These are phyloP conservation scores for Lithobates sylvaticus DNA, from an alignment of 2,797 vertebrate species.

Conservation along the genomic window DNA sequence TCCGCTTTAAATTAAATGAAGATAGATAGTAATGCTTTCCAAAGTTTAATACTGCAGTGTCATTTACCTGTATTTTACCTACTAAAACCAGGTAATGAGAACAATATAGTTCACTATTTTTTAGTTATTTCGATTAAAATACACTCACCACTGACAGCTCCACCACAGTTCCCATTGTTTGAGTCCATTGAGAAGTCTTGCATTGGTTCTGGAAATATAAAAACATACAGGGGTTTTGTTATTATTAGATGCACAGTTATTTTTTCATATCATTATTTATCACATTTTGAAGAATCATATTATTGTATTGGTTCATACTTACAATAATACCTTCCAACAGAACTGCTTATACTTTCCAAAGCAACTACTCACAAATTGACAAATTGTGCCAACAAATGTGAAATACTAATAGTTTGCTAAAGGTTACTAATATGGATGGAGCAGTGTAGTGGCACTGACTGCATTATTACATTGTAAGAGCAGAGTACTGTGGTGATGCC, in stretches of 20 bases:
- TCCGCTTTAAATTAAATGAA: no score
- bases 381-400: no score
- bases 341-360: not conserved
- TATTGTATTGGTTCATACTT: not conserved
- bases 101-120: no score
- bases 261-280: not conserved
- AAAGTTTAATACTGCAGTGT: not conserved
- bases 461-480: no score
- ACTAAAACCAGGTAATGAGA: no score
- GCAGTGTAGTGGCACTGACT: no score
- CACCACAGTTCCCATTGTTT: conserved; percentile 89
- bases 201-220: conserved; percentile 75
- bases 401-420: no score
- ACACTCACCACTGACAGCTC: conserved; percentile 76
- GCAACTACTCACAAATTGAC: no score
- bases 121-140: not conserved
- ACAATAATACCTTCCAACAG: no score
- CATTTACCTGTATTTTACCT: not conserved
- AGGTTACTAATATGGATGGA: no score
- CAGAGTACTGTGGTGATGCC: no score
- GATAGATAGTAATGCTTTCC: not conserved
- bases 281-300: not conserved
- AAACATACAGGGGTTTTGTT: conserved; percentile 62
- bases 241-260: not conserved
- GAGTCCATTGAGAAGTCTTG: conserved; percentile 92